Base-by-base conservation (phyloP, 2,888 invertebrate genomes). In the Phaonia tiefii region DNA sequence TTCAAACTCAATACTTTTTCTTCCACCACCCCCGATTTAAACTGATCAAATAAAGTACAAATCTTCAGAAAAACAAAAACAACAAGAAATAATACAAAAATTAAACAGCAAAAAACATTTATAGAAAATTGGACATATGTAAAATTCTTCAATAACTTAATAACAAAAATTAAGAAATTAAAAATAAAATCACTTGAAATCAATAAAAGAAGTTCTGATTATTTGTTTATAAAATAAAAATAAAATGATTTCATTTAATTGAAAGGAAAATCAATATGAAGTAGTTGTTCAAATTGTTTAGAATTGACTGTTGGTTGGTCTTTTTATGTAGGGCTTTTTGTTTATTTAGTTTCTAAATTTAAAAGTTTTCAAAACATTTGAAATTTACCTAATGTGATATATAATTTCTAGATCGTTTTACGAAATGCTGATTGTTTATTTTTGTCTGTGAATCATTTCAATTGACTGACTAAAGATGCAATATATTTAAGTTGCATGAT, bases 1-100 rank as follows among this genome's bases (percentile, higher is more conserved):
- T 10, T 10, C 10, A 4, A 37, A 37, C 5, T 37, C 37, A 37
- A 37, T 10, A 10, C 37, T 11, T n/a, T 1, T 13, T 26, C 26
- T 31, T 20, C 60, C 63, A 11, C 44, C 20, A 20, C 87, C 87
- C 88, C 86, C 86, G 86, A 88, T 84, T 85, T 13, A 63, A 84
- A 82, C 75, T 70, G 72, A 80, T 85, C 86, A 86, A 87, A 86
- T 86, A 87, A 88, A 88, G 89, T 88, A 88, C 88, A 88, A 88
- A 88, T 88, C 82, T 80, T 82, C 69, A 76, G 73, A 63, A 51
- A 75, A 46, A 60, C 4, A 51, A 20, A 17, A 31, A 31, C 15
- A 54, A 74, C 8, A 75, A 46, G 31, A 31, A 31, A 31, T 31
- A 31, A 31, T n/a, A 31, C 31, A 5, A 31, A 31, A 31, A 31